These are phyloP conservation scores for Coilia nasus DNA, from an alignment of 2,797 vertebrate species.

Conservation along the genomic window DNA sequence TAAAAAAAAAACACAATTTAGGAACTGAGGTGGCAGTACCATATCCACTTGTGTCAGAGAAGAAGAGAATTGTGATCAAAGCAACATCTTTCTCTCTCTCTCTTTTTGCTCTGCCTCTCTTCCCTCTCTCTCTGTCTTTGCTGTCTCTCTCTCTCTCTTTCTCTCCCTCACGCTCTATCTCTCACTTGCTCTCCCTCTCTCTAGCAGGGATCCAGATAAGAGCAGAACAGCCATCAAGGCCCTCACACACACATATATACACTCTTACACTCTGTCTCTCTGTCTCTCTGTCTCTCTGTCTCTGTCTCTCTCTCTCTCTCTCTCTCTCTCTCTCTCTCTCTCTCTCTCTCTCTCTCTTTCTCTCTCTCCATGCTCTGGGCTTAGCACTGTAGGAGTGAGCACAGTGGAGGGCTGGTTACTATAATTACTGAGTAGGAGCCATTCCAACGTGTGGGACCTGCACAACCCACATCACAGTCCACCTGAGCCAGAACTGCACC, in stretches of 20 bases:
- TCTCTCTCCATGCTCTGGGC: slow-evolving; percentile 24
- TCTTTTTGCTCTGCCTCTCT: background rate
- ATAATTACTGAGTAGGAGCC: slow-evolving; percentile 59
- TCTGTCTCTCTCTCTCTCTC: background rate
- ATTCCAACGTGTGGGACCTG: slow-evolving; percentile 50
- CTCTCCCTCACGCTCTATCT: slow-evolving; percentile 18
- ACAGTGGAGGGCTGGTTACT: slow-evolving; percentile 50
- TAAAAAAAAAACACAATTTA: background rate
- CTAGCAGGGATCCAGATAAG: too few species aligned
- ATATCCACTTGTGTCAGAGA: background rate
- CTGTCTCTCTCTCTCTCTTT: background rate
- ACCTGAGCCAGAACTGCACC: background rate
- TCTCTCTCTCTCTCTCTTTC: slow-evolving; percentile 26
- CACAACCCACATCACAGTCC: slow-evolving; percentile 16
- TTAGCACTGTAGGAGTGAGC: background rate
- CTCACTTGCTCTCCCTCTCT: slow-evolving; percentile 28
- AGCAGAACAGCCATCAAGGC: too few species aligned
- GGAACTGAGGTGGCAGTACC: background rate
- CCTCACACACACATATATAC: too few species aligned
- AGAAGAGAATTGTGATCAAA: slow-evolving; percentile 36
- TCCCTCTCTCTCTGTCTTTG: background rate
- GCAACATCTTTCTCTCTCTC: background rate
- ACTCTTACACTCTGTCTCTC: too few species aligned
- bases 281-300: background rate
- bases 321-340: background rate